Conservation (phyloP, 92 coral and sea anemone species). For the Bergia sp. region DNA sequence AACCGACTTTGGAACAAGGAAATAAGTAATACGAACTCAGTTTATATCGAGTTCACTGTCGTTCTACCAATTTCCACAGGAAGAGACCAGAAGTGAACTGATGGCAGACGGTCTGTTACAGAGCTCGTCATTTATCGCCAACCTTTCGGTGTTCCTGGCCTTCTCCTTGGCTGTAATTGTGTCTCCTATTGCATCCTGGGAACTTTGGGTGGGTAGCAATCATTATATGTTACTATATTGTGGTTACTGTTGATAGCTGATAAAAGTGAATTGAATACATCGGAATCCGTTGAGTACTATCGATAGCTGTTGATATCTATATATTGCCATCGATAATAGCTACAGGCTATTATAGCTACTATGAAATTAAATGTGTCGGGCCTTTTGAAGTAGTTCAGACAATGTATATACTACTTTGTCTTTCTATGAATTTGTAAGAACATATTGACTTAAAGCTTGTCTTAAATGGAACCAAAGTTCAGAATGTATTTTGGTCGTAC, state of each 20-base stretch:
- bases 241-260: no score
- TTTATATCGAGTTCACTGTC: no score
- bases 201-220: constrained; percentile 72
- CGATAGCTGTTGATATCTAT: background rate
- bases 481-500: no score
- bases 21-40: no score
- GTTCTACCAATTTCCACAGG: constrained; percentile 45
- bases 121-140: constrained; percentile 77
- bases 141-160: constrained; percentile 66
- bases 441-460: no score
- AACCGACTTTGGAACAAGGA: no score
- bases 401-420: background rate
- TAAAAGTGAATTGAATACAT: no score
- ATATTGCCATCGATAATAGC: background rate
- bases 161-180: constrained; percentile 58
- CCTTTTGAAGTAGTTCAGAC: background rate
- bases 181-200: constrained; percentile 73
- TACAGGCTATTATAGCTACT: background rate
- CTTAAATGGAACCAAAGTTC: no score
- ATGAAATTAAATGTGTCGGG: background rate
- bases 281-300: no score
- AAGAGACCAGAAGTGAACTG: constrained; percentile 74
- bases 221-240: background rate
- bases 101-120: constrained; percentile 50
- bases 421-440: no score